Conservation (phyloP, 2,797 vertebrate species). For the Sebastes alutus region DNA sequence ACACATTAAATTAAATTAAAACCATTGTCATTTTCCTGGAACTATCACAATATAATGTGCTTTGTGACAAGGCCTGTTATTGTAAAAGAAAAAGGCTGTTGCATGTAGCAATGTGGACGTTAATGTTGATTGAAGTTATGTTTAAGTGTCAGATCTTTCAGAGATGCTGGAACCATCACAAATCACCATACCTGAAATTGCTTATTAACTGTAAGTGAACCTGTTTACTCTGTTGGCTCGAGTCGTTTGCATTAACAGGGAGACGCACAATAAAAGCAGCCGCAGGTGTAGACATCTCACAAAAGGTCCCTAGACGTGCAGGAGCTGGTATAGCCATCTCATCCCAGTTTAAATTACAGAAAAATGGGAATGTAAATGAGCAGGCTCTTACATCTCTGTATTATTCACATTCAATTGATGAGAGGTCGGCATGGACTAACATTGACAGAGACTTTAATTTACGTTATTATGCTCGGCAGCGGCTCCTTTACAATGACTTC, state of each 20-base stretch:
- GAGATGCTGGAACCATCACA: background rate
- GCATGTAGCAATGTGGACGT: background rate
- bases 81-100: background rate
- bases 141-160: background rate
- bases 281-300: background rate
- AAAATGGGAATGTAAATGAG: background rate
- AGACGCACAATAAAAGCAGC: background rate
- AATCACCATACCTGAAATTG: background rate
- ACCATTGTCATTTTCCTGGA: background rate
- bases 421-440: background rate
- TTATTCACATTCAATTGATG: constrained; percentile 10
- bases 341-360: background rate
- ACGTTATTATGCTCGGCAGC: background rate
- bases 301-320: background rate
- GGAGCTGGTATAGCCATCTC: background rate
- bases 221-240: background rate
- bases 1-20: constrained; percentile 2
- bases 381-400: constrained; percentile 3
- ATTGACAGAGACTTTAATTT: constrained; percentile 1
- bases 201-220: background rate
- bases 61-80: background rate
- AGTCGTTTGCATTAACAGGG: background rate
- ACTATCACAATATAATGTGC: background rate
- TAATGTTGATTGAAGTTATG: background rate
- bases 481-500: background rate